A percentile compares a stretch with the other conserved stretches of the same genome.
Conservation (phyloP, 2,797 vertebrate genomes). For the Anolis apletophallus region DNA sequence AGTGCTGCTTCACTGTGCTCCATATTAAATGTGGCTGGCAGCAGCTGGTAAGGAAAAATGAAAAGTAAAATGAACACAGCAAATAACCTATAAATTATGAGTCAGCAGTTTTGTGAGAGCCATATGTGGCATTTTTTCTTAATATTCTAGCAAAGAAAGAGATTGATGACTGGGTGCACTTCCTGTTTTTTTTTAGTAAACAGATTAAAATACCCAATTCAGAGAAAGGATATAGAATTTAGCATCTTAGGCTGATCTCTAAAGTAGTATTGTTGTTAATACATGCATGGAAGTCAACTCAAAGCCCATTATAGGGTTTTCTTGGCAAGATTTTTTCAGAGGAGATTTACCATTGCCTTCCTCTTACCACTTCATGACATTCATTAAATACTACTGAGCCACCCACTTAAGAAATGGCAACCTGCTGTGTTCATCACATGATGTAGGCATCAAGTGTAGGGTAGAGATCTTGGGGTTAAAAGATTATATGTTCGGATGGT, state of each 20-base stretch:
- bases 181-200: background rate
- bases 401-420: no score
- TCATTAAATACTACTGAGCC: no score
- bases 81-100: background rate
- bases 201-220: background rate
- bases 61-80: background rate
- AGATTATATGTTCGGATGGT: no score
- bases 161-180: background rate
- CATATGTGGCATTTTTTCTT: background rate
- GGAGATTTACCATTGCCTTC: no score
- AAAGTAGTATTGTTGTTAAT: background rate
- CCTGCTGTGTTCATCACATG: no score
- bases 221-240: background rate
- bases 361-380: no score
- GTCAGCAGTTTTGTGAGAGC: conserved; percentile 12
- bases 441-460: no score
- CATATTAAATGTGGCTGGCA: conserved; percentile 1
- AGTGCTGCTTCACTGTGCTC: conserved; percentile 16
- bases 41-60: conserved; percentile 9
- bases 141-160: background rate
- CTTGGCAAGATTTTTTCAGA: no score
- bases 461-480: no score
- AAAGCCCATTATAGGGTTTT: no score
- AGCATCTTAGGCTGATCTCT: background rate
- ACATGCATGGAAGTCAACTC: no score